Evolutionary conservation across 30 jellyfish, hydroid and myxozoan species (phyloP).

Genomic region (Cassiopea andromeda): DNA sequence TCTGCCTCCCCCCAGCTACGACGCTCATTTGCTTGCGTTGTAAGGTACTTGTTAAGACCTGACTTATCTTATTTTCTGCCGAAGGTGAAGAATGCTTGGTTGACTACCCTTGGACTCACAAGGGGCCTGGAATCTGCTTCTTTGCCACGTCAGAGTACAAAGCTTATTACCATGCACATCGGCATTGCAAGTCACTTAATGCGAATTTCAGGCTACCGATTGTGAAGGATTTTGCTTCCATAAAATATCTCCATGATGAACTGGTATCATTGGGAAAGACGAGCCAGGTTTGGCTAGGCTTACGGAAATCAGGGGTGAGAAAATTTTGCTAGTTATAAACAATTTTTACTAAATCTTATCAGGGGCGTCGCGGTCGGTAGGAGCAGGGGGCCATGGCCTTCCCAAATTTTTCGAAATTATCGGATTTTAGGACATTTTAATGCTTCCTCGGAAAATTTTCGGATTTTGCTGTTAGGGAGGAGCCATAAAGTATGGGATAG

Average conservation of each 20-base stretch:
- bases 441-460: too few relatives aligned
- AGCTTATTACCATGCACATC: neutral
- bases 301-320: constrained; percentile 3
- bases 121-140: constrained; percentile 15
- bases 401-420: too few relatives aligned
- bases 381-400: too few relatives aligned
- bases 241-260: neutral
- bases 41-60: neutral
- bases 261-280: constrained; percentile 15
- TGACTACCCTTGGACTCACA: constrained; percentile 36
- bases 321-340: neutral
- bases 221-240: constrained; percentile 4
- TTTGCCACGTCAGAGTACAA: constrained; percentile 1
- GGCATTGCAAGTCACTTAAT: constrained; percentile 12
- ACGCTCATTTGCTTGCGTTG: neutral
- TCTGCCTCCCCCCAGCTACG: too few relatives aligned
- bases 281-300: neutral
- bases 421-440: too few relatives aligned
- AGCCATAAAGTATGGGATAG: too few relatives aligned
- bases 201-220: neutral
- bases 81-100: neutral
- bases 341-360: too few relatives aligned
- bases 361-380: too few relatives aligned
- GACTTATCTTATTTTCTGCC: neutral
- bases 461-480: too few relatives aligned